Base-by-base conservation (phyloP, 2,113 vertebrate genomes). In the Microcebus jonahi region DNA sequence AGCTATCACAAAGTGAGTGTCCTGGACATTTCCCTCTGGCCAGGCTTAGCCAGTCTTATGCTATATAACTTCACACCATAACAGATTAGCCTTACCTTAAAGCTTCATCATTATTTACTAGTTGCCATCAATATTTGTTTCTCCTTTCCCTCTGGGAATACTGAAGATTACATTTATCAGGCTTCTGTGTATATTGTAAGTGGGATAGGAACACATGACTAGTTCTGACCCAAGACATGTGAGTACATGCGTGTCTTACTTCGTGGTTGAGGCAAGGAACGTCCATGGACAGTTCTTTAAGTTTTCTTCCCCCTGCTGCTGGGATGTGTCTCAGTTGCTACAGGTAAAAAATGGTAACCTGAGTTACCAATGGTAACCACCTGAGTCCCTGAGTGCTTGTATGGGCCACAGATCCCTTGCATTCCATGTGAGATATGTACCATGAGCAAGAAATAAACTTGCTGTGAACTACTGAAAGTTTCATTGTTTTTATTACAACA, bases 281-380 rank as follows among this genome's bases (percentile, higher is more conserved):
- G 6, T 21, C 17, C 53, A 15, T 6, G 1, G 8, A 75, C 10
- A 20, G 18, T 10, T 73, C 39, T 76, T 36, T 9, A 48, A 27
- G 4, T 34, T 80, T 6, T 42, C 14, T 55, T 82, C 4, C 15
- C 27, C 27, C 12, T 13, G 15, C 59, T 68, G 18, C 34, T 20
- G 18, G 12, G 5, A 82, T 3, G 4, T 2, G 23, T 70, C 27
- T 57, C 5, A 13, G 5, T 10, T 45, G 6, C 8, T 39, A 10
- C 36, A 71, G n/a, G 21, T 50, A 17, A 50, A 71, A 79, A 67
- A 65, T 21, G 7, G 25, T 45, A 42, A 2, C 5, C 3, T n/a
- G n/a, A n/a, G n/a, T n/a, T n/a, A n/a, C n/a, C n/a, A 67, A 65
- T 21, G 7, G 25, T 45, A 45, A 2, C 5, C 3, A 1, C 8